Conservation (phyloP, 2,797 vertebrate species). For the Picus viridis region DNA sequence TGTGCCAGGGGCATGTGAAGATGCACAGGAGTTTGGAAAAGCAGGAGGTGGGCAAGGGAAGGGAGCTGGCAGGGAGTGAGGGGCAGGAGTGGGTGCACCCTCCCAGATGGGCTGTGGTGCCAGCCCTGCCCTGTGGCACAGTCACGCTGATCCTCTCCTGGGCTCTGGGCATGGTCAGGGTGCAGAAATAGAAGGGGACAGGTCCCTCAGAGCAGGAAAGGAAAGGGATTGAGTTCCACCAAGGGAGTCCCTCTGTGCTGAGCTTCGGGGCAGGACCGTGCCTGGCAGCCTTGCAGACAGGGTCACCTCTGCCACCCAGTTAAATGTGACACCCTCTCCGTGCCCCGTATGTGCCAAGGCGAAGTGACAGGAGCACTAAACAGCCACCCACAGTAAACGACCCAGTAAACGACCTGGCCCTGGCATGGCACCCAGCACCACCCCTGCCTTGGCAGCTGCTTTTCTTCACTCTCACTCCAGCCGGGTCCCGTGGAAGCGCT, state of each 20-base stretch:
- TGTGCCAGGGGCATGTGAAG: accelerated
- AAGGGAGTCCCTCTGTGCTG: background rate
- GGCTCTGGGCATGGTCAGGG: background rate
- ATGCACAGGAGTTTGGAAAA: background rate
- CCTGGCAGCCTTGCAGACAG: background rate
- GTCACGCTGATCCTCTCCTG: accelerated
- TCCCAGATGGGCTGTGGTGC: accelerated
- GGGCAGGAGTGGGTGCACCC: background rate
- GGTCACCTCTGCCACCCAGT: background rate
- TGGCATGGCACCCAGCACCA: background rate
- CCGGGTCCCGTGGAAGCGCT: accelerated
- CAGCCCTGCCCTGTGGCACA: background rate
- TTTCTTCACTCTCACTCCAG: background rate
- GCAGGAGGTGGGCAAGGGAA: accelerated
- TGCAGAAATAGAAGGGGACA: accelerated
- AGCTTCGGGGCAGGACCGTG: background rate
- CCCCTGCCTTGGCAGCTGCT: background rate
- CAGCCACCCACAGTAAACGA: background rate
- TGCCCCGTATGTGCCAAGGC: accelerated
- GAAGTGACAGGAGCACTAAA: background rate
- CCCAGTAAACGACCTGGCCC: background rate
- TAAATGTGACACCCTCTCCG: background rate
- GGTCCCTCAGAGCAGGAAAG: background rate
- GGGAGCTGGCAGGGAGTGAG: accelerated
- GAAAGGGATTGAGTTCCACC: background rate